Conservation (phyloP, 1,140 invertebrate genomes). For the Vanessa atalanta region DNA sequence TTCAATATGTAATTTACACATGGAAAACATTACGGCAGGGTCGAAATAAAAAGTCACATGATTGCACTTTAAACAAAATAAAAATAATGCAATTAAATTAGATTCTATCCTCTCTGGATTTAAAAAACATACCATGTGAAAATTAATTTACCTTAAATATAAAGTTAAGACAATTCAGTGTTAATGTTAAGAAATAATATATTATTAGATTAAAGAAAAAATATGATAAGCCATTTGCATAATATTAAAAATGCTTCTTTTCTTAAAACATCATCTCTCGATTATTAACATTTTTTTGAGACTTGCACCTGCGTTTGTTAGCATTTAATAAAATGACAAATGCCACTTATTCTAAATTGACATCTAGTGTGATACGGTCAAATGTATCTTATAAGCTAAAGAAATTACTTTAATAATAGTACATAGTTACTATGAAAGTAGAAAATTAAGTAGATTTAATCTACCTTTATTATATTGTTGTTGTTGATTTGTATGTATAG, state of each 20-base stretch:
- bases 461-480: conserved; percentile 52
- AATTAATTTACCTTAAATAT: conserved; percentile 47
- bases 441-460: conserved; percentile 72
- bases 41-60: conserved; percentile 64
- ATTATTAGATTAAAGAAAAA: conserved; percentile 38
- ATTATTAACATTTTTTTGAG: conserved; percentile 59
- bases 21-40: conserved; percentile 57
- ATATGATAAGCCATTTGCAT: conserved; percentile 33
- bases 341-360: conserved; percentile 56
- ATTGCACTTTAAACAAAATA: conserved; percentile 51
- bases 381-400: conserved; percentile 60
- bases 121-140: conserved; percentile 43
- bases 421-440: conserved; percentile 58
- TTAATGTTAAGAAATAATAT: conserved; percentile 32
- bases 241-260: conserved; percentile 49
- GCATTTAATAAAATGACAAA: conserved; percentile 46
- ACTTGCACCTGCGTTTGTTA: conserved; percentile 67
- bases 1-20: conserved; percentile 66
- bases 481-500: conserved; percentile 29
- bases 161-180: conserved; percentile 46
- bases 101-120: conserved; percentile 67
- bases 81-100: conserved; percentile 56
- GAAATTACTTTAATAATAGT: conserved; percentile 53
- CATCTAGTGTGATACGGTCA: conserved; percentile 56
- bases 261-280: conserved; percentile 43